These are phyloP conservation scores for Sebastes nivosus DNA, from an alignment of 2,797 vertebrate species.

Conservation along the genomic window DNA sequence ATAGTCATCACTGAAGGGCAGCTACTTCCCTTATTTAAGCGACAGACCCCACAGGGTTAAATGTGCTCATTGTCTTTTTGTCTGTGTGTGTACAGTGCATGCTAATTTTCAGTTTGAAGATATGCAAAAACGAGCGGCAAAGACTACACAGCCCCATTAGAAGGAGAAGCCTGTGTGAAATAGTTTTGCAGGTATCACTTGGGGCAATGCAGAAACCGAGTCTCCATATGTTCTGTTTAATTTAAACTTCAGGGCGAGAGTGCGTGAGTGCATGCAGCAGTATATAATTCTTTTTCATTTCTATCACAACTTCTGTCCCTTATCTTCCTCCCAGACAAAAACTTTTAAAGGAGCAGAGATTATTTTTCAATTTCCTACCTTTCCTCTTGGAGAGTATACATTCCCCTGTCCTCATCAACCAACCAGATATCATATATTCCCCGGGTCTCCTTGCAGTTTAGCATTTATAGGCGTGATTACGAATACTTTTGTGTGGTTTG, in stretches of 20 bases:
- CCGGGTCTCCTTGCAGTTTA: constrained; percentile 48
- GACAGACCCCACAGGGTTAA: constrained; percentile 6
- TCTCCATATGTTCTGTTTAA: constrained; percentile 45
- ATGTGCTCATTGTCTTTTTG: constrained; percentile 5
- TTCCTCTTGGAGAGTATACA: constrained; percentile 53
- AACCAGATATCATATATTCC: constrained; percentile 61
- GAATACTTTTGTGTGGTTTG: constrained; percentile 49
- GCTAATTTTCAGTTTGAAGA: constrained; percentile 17
- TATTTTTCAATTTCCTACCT: constrained; percentile 76
- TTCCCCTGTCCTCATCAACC: constrained; percentile 60
- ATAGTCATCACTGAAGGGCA: background rate
- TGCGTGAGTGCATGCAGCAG: constrained; percentile 12
- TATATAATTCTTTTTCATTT: constrained; percentile 40
- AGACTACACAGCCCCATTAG: constrained; percentile 22
- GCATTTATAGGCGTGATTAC: constrained; percentile 59
- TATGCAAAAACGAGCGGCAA: constrained; percentile 19
- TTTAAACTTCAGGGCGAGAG: constrained; percentile 27
- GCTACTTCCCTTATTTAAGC: background rate
- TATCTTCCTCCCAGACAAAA: constrained; percentile 69
- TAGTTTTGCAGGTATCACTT: constrained; percentile 48
- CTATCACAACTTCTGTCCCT: constrained; percentile 47
- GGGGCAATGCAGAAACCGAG: constrained; percentile 28
- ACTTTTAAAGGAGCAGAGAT: constrained; percentile 66
- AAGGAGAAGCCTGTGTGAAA: constrained; percentile 21
- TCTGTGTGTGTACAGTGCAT: constrained; percentile 6